Percentiles rank a stretch among this genome's conserved stretches.
These are phyloP conservation scores for Osedax fenrisi DNA, from an alignment of 2,888 invertebrate species.

Conservation along the genomic window DNA sequence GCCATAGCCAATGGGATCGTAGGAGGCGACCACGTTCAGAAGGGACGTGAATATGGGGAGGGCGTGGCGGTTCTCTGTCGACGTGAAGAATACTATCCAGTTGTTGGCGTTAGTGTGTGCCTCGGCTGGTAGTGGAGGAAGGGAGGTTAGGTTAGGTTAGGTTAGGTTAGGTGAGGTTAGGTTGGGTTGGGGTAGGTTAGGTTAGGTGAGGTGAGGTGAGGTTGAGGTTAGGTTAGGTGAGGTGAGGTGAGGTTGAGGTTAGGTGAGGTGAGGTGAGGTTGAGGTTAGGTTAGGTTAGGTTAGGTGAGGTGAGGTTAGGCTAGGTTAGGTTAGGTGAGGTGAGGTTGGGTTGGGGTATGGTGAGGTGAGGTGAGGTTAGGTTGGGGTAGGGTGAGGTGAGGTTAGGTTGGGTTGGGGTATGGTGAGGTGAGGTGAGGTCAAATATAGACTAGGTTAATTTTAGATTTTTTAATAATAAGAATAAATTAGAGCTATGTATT, in stretches of 20 bases:
- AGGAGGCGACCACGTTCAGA: constrained; percentile 86
- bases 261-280: not conserved
- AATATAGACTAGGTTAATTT: no score
- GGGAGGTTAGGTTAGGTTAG: not conserved
- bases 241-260: not conserved
- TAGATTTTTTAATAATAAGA: no score
- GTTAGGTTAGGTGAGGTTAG: not conserved
- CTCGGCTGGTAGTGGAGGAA: constrained; percentile 42
- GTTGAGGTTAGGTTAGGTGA: not conserved
- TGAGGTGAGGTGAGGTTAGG: no score
- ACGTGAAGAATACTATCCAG: constrained; percentile 60
- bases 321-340: no score
- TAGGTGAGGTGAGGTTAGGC: not conserved
- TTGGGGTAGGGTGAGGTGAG: no score
- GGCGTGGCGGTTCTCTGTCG: constrained; percentile 67
- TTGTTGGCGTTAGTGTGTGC: constrained; percentile 53
- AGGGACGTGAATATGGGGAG: constrained; percentile 92
- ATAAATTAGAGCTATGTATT: no score
- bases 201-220: not conserved
- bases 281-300: not conserved
- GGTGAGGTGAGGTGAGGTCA: no score
- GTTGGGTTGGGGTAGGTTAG: not conserved
- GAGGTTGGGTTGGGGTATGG: no score
- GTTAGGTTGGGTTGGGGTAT: no score
- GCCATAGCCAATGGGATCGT: constrained; percentile 95